Evolutionary conservation across 2,888 invertebrate genomes (phyloP).

Genomic region (Amphipyra berbera): DNA sequence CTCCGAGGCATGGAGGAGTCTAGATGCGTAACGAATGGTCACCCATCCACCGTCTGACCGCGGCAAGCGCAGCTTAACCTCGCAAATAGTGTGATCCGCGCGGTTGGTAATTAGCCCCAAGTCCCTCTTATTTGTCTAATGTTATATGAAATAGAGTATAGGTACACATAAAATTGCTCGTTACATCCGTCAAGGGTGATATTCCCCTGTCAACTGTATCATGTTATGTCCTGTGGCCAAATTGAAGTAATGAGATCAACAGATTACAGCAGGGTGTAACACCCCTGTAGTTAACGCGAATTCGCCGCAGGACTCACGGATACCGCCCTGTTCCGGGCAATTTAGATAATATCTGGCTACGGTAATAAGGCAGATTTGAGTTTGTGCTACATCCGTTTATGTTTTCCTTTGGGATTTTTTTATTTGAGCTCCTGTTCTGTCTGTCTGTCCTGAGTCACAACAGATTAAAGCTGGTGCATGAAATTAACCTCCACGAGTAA

Average conservation of each 20-base stretch:
- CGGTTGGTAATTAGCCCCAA: too few relatives aligned
- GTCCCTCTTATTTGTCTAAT: too few relatives aligned
- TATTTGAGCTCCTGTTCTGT: neutral
- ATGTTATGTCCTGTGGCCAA: constrained; percentile 4
- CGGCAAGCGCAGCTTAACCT: too few relatives aligned
- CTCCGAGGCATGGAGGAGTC: too few relatives aligned
- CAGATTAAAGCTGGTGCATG: too few relatives aligned
- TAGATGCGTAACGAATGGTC: too few relatives aligned
- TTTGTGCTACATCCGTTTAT: neutral
- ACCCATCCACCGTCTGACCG: too few relatives aligned
- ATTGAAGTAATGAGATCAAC: constrained; percentile 27
- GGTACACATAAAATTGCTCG: neutral
- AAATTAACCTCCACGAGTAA: too few relatives aligned
- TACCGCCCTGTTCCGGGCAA: constrained; percentile 5
- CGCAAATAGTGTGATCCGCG: too few relatives aligned
- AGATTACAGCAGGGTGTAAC: constrained; percentile 20
- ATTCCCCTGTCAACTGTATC: constrained; percentile 1
- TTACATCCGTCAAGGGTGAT: constrained; percentile 2
- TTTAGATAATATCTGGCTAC: constrained; percentile 19
- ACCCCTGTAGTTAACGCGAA: constrained; percentile 13
- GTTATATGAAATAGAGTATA: too few relatives aligned
- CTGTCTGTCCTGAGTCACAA: neutral
- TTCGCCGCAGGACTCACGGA: constrained; percentile 5
- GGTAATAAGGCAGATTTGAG: neutral
- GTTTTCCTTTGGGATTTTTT: neutral